phyloP scores from a whole-genome alignment of 1,140 invertebrate species.

The Cyphomyrmex costatus region DNA sequence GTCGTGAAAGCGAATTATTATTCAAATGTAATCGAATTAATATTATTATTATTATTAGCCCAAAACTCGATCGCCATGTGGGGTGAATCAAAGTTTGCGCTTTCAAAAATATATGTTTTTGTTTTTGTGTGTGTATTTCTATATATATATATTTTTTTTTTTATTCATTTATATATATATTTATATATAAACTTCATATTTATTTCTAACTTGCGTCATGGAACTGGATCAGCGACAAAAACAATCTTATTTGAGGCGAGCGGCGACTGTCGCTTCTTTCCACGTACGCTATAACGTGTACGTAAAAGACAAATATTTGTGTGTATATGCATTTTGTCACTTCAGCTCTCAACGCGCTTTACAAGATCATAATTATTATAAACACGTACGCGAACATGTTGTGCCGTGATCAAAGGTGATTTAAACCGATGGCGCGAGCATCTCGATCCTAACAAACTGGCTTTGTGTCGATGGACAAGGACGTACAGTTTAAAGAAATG shows the following conservation, averaged over 20 bases:
- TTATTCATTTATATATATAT: conserved; percentile 75
- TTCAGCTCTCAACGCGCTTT: conserved; percentile 68
- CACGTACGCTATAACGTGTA: conserved; percentile 80
- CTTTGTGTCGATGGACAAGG: conserved; percentile 43
- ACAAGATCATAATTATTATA: conserved; percentile 64
- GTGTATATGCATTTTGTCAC: conserved; percentile 52
- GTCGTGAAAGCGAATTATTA: conserved; percentile 64
- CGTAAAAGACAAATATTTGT: conserved; percentile 70
- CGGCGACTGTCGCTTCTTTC: conserved; percentile 38
- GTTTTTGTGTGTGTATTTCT: conserved; percentile 73
- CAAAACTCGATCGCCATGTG: conserved; percentile 69
- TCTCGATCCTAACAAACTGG: conserved; percentile 43
- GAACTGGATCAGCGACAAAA: conserved; percentile 80
- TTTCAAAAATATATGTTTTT: conserved; percentile 78
- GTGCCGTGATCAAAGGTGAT: conserved; percentile 54
- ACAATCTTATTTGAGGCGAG: conserved; percentile 62
- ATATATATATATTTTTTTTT: conserved; percentile 75
- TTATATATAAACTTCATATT: conserved; percentile 76
- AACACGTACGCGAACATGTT: conserved; percentile 58
- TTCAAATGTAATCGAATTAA: conserved; percentile 4
- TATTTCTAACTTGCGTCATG: conserved; percentile 77
- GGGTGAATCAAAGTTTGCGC: conserved; percentile 76
- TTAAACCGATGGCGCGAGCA: conserved; percentile 63
- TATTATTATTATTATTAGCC: conserved; percentile 62
- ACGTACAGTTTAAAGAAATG: conserved; percentile 61